Evolutionary conservation across 2,888 invertebrate genomes (phyloP).

Genomic region (Hylaea fasciaria): DNA sequence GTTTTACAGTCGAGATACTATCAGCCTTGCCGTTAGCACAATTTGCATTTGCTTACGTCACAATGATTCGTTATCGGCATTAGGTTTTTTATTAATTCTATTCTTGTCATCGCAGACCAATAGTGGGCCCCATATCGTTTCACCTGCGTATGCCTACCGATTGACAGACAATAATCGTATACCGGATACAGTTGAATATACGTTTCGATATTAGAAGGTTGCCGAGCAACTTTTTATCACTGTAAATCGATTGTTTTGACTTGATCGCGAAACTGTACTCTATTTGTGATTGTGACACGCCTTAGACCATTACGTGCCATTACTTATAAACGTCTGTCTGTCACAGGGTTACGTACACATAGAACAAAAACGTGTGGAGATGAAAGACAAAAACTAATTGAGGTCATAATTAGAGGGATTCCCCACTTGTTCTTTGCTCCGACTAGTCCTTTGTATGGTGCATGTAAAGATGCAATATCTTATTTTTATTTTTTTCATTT

Average conservation of each 20-base stretch:
- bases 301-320: conserved; percentile 7
- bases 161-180: conserved; percentile 63
- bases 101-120: conserved; percentile 45
- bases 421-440: conserved; percentile 17
- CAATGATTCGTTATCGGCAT: conserved; percentile 24
- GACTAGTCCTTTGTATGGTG: conserved; percentile 23
- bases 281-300: conserved; percentile 24
- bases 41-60: conserved; percentile 37
- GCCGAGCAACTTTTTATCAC: conserved; percentile 54
- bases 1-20: conserved; percentile 1
- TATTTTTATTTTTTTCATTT: too few species aligned
- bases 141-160: conserved; percentile 47
- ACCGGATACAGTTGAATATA: conserved; percentile 68
- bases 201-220: conserved; percentile 68
- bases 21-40: conserved; percentile 19
- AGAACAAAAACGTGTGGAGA: conserved; percentile 18
- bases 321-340: conserved; percentile 18
- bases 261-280: conserved; percentile 18
- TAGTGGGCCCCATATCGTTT: conserved; percentile 49
- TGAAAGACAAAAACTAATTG: conserved; percentile 32
- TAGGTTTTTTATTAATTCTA: conserved; percentile 30
- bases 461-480: conserved; percentile 28
- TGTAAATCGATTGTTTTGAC: conserved; percentile 35
- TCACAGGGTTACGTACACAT: conserved; percentile 16
- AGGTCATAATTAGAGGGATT: conserved; percentile 36